These are phyloP conservation scores for Melanargia galathea DNA, from an alignment of 2,888 invertebrate species.

Conservation along the genomic window DNA sequence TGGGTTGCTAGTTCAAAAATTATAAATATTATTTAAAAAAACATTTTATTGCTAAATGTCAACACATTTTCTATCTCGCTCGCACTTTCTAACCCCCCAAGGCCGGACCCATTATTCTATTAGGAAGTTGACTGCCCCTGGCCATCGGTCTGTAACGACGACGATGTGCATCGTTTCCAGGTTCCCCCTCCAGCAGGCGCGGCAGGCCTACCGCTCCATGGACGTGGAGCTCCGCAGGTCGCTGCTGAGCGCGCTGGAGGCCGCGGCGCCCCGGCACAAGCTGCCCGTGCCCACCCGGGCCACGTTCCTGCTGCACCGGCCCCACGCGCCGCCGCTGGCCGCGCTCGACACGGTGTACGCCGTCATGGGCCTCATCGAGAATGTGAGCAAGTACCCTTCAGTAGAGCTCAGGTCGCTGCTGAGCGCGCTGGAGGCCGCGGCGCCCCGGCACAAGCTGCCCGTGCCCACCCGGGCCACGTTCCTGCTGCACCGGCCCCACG, in stretches of 20 bases:
- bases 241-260: slow-evolving; percentile 87
- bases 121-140: too few relatives aligned
- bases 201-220: slow-evolving; percentile 93
- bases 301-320: slow-evolving; percentile 91
- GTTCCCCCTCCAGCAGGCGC: slow-evolving; percentile 92
- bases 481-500: slow-evolving; percentile 90
- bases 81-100: too few relatives aligned
- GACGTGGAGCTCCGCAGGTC: slow-evolving; percentile 90
- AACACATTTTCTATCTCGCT: too few relatives aligned
- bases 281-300: slow-evolving; percentile 87
- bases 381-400: slow-evolving; percentile 63
- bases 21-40: too few relatives aligned
- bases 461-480: slow-evolving; percentile 90
- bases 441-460: slow-evolving; percentile 85
- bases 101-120: too few relatives aligned
- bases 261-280: slow-evolving; percentile 84
- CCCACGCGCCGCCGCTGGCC: slow-evolving; percentile 90
- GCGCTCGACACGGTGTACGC: slow-evolving; percentile 93
- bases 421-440: slow-evolving; percentile 85
- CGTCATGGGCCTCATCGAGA: slow-evolving; percentile 89
- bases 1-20: too few relatives aligned
- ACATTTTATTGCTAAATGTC: too few relatives aligned
- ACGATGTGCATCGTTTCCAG: slow-evolving; percentile 56
- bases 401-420: slow-evolving; percentile 88
- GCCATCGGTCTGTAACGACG: too few relatives aligned